Evolutionary conservation across 53 echinoderm and acorn worm species (phyloP), one percentile per base, ranked within the genome.

Genomic region (Arbacia lixula): DNA sequence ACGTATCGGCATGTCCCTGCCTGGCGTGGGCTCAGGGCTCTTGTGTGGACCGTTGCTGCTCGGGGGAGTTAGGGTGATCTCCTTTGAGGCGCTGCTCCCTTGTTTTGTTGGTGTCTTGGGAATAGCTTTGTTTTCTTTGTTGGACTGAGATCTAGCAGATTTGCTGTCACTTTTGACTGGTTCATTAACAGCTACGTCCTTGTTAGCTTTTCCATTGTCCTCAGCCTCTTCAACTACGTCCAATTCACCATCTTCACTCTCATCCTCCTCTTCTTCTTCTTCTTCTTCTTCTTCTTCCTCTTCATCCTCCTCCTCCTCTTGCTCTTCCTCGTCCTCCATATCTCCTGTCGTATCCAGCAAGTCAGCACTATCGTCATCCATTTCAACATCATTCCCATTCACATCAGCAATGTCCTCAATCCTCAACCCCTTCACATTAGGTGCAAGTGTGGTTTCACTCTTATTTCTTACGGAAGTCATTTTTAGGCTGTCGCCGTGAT

Each of bases 1-100:
- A 50, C 91, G 84, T 37, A 91, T 85, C 1, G 91, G 91, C 62
- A 87, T 91, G 30, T 91, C 91, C 37, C 91, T 36, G 40, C 87
- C 85, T 19, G 86, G 86, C 2, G 86, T 77, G 16, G 66, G 77
- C 26, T 81, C 82, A 0, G 82, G 82, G 50, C 82, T 81, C 50
- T 81, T 81, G 4, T 64, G 28, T 29, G 82, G 38, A 25, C 63
- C 64, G 20, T 42, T 81, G 50, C 31, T 81, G 38, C 30, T 46
- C 3, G 82, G 82, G 41, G 82, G 64, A 28, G 82, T 81, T 43
- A 63, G 26, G 19, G 43, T 41, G 6, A 42, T 43, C 0, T 81
- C 82, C 82, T 63, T 81, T 57, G 36, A 2, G 33, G 12, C 42
- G 38, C 22, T 52, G 28, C 38, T 58, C 36, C 12, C 32, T 46